Evolutionary conservation across 2,797 vertebrate species (phyloP), one percentile per base, ranked within the genome.

Genomic region (Chlorospingus semifuscus): DNA sequence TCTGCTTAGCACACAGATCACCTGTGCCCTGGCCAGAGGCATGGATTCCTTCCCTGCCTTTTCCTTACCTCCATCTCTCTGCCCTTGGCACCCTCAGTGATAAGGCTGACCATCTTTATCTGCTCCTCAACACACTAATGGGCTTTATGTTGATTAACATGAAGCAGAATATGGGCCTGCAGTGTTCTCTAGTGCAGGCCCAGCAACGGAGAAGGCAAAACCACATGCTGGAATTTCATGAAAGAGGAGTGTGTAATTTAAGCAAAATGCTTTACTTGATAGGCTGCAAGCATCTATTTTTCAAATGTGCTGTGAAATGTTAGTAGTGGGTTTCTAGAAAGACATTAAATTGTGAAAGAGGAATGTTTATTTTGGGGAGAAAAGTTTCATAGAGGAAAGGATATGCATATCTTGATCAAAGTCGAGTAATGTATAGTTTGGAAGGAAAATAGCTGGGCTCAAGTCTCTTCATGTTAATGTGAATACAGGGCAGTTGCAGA

Each of bases 301-400:
- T 82, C 83, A 72, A 87, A 56, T 4, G 4, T 61, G 41, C 70
- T 87, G 49, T 82, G 77, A 69, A 75, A 82, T 36, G 44, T 46
- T 82, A 82, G 63, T 39, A 56, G 70, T 39, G 63, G 37, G 52
- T 92, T 93, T 82, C 70, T 60, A 15, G 15, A 46, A 63, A 80
- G 85, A 49, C 1, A 5, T 63, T 80, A 66, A 75, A 61, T 78
- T 82, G 81, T 56, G 74, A 82, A 60, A 72, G n/a, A 76, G 49
- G 77, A 87, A 82, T 92, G 60, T 74, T 94, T 93, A n/a, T 90
- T 92, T 95, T 53, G 77, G 70, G 74, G 59, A 9, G 53, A 56
- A 59, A 93, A 82, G 27, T 60, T 95, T 79, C 61, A 74, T 81
- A 72, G 76, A 76, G 70, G 49, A 84, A 89, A 71, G 23, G 5